Evolutionary conservation across 2,113 vertebrate genomes (phyloP), one percentile per base, ranked within the genome.

Genomic region (Suncus etruscus): DNA sequence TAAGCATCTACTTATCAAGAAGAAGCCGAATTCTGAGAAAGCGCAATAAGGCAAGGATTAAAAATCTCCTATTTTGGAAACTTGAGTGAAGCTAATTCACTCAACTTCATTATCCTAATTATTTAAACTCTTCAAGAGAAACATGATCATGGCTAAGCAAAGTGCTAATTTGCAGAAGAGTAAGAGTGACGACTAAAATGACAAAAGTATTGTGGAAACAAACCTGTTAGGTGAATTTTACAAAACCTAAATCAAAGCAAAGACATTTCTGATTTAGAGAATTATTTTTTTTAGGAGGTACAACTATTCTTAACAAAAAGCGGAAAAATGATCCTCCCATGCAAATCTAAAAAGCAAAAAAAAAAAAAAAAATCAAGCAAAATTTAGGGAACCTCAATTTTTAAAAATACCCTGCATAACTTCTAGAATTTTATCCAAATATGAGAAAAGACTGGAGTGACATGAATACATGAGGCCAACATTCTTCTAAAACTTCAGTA

Each of bases 401-500:
- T 83, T 90, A 95, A 85, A 85, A 48, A 91, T 83, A 91, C 66
- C 86, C 88, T 89, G 86, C 92, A 95, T 91, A 86, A 86, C 68
- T 95, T 70, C 32, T 94, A 94, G 58, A 63, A 58, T 75, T 65
- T 6, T 81, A 92, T 66, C 74, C 76, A 84, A 84, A 0, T 61
- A 11, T 47, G 66, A 89, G 89, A 79, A 95, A 92, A 45, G 75
- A 66, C 72, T 91, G 48, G 39, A 91, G 39, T 31, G 77, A 29
- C 66, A 86, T 89, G 93, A 91, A 95, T 92, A 95, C 75, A 72
- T 0, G 58, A 96, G 90, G 90, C 90, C 92, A 68, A 45, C 0
- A 27, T 77, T 94, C 94, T 88, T 90, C 97, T 95, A 97, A 97
- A 97, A 96, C 97, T 97, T 95, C 79, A 87, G 31, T 31, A 83